These are phyloP conservation scores for Spodoptera littoralis DNA, from an alignment of 2,888 invertebrate genomes.

Conservation along the genomic window DNA sequence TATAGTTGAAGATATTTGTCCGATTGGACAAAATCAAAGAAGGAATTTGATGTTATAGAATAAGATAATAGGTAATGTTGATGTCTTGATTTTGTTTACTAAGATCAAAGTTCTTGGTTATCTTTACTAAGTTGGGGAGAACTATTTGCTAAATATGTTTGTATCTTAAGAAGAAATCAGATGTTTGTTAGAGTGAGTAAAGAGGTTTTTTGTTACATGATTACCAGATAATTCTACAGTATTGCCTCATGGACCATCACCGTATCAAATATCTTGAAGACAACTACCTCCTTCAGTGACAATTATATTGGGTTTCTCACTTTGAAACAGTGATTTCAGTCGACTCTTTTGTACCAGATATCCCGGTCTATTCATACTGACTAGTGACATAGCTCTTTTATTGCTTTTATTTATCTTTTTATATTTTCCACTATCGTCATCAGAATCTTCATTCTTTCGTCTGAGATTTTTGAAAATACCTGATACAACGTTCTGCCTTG, in stretches of 20 bases:
- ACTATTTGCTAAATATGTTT: too few relatives aligned
- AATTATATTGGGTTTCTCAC: constrained; percentile 83
- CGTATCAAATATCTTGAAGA: constrained; percentile 18
- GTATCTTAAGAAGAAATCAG: too few relatives aligned
- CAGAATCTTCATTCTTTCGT: constrained; percentile 79
- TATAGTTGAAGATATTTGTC: not conserved
- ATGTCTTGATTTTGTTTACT: too few relatives aligned
- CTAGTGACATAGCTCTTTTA: constrained; percentile 81
- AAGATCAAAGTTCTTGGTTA: too few relatives aligned
- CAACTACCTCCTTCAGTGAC: constrained; percentile 88
- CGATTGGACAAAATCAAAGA: too few relatives aligned
- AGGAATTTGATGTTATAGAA: too few relatives aligned
- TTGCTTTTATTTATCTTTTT: constrained; percentile 85
- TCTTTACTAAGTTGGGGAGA: too few relatives aligned
- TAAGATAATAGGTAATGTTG: too few relatives aligned
- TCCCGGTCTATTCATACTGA: constrained; percentile 78
- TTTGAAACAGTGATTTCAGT: constrained; percentile 83
- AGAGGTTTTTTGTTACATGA: too few relatives aligned
- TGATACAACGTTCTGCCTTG: constrained; percentile 76
- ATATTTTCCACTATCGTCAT: constrained; percentile 84
- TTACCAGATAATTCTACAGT: constrained; percentile 1
- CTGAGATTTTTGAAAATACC: constrained; percentile 79
- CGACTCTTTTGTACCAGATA: constrained; percentile 77
- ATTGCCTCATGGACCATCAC: constrained; percentile 51
- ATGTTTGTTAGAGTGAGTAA: too few relatives aligned